Evolutionary conservation across 2,888 invertebrate species (phyloP), one percentile per base, ranked within the genome.

Genomic region (Oeneis ivallda): DNA sequence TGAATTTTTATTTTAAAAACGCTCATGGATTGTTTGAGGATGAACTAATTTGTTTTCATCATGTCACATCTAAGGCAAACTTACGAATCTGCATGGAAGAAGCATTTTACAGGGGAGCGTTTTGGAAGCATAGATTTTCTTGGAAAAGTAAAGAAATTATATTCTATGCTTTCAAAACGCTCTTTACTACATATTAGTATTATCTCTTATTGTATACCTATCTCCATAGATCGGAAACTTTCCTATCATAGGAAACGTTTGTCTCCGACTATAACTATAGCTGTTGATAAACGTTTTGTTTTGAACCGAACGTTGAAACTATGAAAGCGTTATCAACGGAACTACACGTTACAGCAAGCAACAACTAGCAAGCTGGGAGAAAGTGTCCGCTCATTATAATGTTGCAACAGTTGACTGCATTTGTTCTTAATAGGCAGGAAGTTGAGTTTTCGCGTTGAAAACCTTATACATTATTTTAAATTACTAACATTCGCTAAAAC

Each of bases 251-350:
- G 17, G 47, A 47, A 47, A 47, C 9, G 15, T 47, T 45, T 15
- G 45, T 45, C 15, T 15, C 45, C 45, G 15, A 45, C 15, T 45
- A 45, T 8, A 15, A 4, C 9, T 4, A 47, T 47, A 47, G 17
- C 15, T 5, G 32, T 37, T n/a, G 13, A 13, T 6, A 32, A 19
- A n/a, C 1, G 50, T 52, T 32, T 52, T 13, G 50, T 52, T 32
- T 52, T 32, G 32, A 32, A 13, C 13, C n/a, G 50, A n/a, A 32
- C 6, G 26, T 32, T 32, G 50, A n/a, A 32, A n/a, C 50, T 32
- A 52, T 52, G 26, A 52, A 52, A 52, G 50, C 50, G 50, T 52
- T 52, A 52, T 52, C 50, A 32, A 52, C 26, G 26, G 26, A 32
- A 32, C 13, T 13, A 26, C 11, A n/a, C 2, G 50, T 32, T 26